Evolutionary conservation across 2,888 invertebrate species (phyloP).

Genomic region (Odontothrips loti): DNA sequence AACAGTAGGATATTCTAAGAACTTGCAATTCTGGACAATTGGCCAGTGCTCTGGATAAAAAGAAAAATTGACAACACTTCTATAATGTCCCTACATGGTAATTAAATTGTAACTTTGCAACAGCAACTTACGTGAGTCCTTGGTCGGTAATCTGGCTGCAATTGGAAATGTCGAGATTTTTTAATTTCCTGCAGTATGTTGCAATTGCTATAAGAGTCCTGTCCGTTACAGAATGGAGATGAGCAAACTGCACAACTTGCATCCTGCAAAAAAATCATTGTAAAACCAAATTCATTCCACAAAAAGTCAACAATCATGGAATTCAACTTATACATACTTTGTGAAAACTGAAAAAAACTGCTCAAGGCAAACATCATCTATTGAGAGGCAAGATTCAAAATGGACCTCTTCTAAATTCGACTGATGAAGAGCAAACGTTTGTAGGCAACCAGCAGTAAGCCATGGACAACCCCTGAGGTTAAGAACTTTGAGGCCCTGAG

Average conservation of each 20-base stretch:
- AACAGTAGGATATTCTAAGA: neutral
- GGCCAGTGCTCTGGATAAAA: neutral
- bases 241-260: constrained; percentile 14
- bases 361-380: neutral
- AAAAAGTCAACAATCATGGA: neutral
- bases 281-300: neutral
- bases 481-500: neutral
- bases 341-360: neutral
- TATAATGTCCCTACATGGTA: neutral
- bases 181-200: constrained; percentile 2
- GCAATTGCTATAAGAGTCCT: neutral
- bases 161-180: neutral
- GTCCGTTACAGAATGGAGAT: neutral
- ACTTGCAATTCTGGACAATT: neutral
- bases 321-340: neutral
- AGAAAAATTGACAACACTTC: neutral
- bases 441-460: neutral
- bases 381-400: neutral
- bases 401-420: neutral
- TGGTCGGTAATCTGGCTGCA: constrained; percentile 2
- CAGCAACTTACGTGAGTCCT: neutral
- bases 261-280: neutral
- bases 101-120: neutral
- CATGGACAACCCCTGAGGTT: constrained; percentile 11
- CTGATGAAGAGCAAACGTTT: neutral